Percentiles rank a stretch among this genome's conserved stretches.
phyloP scores from a whole-genome alignment of 2,113 vertebrate genomes.

The Vimba vimba region DNA sequence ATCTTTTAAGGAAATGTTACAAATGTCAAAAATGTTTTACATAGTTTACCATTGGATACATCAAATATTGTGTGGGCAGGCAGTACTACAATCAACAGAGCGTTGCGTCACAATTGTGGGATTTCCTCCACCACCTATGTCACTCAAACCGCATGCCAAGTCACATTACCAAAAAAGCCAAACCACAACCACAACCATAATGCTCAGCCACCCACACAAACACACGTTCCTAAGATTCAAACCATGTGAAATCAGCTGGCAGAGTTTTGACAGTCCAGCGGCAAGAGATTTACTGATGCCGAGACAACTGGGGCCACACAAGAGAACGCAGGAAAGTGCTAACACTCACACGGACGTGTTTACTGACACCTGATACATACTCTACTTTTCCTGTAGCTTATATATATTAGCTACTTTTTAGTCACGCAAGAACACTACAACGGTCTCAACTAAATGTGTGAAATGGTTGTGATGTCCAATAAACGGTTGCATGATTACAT shows the following conservation, averaged over 20 bases:
- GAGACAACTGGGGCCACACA: not conserved
- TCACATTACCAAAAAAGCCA: not conserved
- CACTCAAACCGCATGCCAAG: not conserved
- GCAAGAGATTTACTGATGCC: not conserved
- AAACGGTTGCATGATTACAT: not conserved
- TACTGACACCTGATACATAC: not conserved
- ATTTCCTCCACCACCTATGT: not conserved
- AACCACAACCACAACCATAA: not conserved
- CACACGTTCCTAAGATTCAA: conserved; percentile 23
- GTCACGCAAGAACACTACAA: not conserved
- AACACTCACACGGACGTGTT: not conserved
- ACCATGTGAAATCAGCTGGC: not conserved
- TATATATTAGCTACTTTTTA: not conserved
- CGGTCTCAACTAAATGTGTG: not conserved
- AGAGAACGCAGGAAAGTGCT: not conserved
- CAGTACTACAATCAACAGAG: not conserved
- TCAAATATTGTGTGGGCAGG: not conserved
- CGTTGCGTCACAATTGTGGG: not conserved
- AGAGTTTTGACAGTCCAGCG: conserved; percentile 33
- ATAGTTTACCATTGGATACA: not conserved
- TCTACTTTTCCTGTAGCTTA: not conserved
- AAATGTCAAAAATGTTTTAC: not conserved
- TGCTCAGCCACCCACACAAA: conserved; percentile 44
- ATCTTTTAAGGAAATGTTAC: not conserved
- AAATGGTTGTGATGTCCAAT: not conserved